These are phyloP conservation scores for Etheostoma nigrum DNA, from an alignment of 2,797 vertebrate species.

Conservation along the genomic window DNA sequence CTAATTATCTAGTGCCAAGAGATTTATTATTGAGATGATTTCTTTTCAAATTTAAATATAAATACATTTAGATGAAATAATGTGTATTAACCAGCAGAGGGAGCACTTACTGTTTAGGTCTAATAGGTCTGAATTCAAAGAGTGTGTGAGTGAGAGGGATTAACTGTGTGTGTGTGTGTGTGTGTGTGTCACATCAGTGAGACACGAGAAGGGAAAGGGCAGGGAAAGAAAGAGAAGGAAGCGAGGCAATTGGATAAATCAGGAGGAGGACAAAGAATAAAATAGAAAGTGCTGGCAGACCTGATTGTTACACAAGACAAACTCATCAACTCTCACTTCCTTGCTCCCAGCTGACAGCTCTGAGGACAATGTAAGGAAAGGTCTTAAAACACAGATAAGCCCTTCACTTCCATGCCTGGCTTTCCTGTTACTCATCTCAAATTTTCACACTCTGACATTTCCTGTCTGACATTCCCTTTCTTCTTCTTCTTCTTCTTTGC, in stretches of 20 bases:
- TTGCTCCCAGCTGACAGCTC: conserved; percentile 44
- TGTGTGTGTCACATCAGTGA: conserved; percentile 57
- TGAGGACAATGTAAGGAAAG: conserved; percentile 65
- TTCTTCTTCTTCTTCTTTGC: conserved; percentile 2
- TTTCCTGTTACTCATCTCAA: conserved; percentile 30
- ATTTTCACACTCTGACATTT: not conserved
- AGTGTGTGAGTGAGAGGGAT: conserved; percentile 10
- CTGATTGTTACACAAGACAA: conserved; percentile 51
- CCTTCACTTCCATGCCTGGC: conserved; percentile 15
- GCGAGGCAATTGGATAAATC: conserved; percentile 42
- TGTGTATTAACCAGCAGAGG: conserved; percentile 75
- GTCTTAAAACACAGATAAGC: conserved; percentile 43
- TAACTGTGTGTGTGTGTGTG: conserved; percentile 51
- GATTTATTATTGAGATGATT: not conserved
- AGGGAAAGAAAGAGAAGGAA: conserved; percentile 46
- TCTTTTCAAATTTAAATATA: conserved; percentile 1
- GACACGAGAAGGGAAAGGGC: conserved; percentile 32
- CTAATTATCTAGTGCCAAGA: not conserved
- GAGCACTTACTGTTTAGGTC: conserved; percentile 61
- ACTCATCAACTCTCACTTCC: conserved; percentile 40
- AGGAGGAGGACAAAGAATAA: conserved; percentile 18
- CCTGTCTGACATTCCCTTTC: not conserved
- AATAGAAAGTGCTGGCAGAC: conserved; percentile 39
- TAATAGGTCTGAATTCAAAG: conserved; percentile 18
- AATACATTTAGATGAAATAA: conserved; percentile 30